phyloP scores from a whole-genome alignment of 30 jellyfish, hydroid and myxozoan species.

The Rhopilema esculentum region DNA sequence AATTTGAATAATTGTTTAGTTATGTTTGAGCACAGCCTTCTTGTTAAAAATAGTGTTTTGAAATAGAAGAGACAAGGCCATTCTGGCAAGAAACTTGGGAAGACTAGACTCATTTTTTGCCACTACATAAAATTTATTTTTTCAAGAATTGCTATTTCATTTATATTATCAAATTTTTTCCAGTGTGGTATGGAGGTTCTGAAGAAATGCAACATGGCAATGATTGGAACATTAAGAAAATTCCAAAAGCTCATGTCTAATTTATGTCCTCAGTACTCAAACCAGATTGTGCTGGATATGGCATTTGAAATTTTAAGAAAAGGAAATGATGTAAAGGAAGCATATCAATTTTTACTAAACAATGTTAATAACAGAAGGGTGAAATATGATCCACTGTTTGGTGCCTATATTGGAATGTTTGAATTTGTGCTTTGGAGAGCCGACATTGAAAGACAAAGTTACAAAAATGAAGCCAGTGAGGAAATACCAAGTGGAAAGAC shows the following conservation, averaged over 20 bases:
- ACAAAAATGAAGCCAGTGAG: neutral
- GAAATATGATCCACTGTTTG: conserved; percentile 27
- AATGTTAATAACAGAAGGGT: conserved; percentile 26
- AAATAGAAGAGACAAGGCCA: no score
- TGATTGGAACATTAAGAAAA: conserved; percentile 49
- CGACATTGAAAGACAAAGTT: neutral
- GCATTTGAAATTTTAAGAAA: conserved; percentile 31
- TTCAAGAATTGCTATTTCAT: no score
- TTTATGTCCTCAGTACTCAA: conserved; percentile 55
- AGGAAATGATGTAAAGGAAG: conserved; percentile 48
- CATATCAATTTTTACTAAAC: conserved; percentile 37
- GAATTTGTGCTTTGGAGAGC: conserved; percentile 54
- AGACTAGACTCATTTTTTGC: neutral
- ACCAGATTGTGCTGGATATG: conserved; percentile 49
- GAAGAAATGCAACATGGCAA: conserved; percentile 38
- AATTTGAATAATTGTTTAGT: no score
- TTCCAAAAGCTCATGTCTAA: conserved; percentile 40
- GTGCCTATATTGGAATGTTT: conserved; percentile 59
- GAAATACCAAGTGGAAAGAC: neutral
- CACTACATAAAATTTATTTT: neutral
- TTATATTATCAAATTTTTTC: neutral
- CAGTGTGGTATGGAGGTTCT: conserved; percentile 69
- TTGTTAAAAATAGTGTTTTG: no score
- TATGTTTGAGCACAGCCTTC: no score
- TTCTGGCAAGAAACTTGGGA: no score